phyloP scores from a whole-genome alignment of 2,888 invertebrate species.

The Congeria kusceri region DNA sequence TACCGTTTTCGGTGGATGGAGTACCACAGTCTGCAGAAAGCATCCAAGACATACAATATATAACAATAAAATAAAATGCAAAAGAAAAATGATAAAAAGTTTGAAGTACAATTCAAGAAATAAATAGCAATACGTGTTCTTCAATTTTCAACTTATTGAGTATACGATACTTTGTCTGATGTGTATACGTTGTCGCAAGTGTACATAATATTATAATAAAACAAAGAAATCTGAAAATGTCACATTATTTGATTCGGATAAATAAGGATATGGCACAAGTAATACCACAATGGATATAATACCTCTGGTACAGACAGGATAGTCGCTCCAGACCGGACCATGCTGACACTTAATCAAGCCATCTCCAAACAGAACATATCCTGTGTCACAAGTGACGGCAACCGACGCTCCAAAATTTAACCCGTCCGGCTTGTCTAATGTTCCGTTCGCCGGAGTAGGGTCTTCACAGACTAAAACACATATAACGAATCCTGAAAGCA shows the following conservation, averaged over 20 bases:
- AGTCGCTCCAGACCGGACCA: constrained; percentile 29
- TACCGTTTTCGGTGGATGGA: neutral
- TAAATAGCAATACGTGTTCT: too few species aligned
- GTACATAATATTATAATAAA: too few species aligned
- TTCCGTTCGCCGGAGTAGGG: constrained; percentile 22
- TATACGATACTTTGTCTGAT: too few species aligned
- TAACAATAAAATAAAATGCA: too few species aligned
- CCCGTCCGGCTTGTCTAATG: constrained; percentile 12
- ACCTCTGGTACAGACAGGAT: constrained; percentile 20
- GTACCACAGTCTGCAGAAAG: constrained; percentile 1
- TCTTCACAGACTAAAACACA: constrained; percentile 27
- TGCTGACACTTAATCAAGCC: constrained; percentile 17
- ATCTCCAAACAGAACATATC: constrained; percentile 28
- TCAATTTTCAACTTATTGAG: too few species aligned
- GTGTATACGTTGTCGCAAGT: too few species aligned
- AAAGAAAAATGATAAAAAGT: too few species aligned
- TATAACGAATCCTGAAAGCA: too few species aligned
- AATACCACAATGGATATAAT: neutral
- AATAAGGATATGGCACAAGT: neutral
- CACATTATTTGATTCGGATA: neutral
- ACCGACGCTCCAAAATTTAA: constrained; percentile 30
- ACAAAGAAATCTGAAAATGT: too few species aligned
- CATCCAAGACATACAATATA: too few species aligned
- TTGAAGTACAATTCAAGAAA: too few species aligned
- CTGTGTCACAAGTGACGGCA: constrained; percentile 21